These are phyloP conservation scores for Ladona fulva DNA, from an alignment of 1,140 invertebrate genomes.

Conservation along the genomic window DNA sequence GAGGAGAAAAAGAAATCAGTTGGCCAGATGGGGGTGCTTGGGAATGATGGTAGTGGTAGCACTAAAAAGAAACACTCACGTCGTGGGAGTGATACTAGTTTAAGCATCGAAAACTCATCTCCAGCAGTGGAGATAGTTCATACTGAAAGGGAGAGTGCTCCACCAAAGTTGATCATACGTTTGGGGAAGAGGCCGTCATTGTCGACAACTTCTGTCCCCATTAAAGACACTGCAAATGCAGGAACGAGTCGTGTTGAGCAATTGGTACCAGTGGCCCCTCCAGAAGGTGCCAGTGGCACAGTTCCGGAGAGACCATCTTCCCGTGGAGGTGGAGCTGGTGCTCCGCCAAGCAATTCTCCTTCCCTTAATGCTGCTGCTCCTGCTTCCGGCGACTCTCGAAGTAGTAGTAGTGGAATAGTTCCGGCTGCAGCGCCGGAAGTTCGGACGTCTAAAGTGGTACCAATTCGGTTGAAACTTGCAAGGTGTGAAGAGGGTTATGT, in stretches of 20 bases:
- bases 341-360: constrained; percentile 22
- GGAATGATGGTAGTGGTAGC: constrained; percentile 20
- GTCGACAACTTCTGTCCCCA: constrained; percentile 25
- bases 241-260: constrained; percentile 22
- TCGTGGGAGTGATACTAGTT: constrained; percentile 48
- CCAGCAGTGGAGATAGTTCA: constrained; percentile 51
- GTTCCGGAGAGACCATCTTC: neutral
- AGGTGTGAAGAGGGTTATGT: constrained; percentile 62
- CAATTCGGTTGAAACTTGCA: constrained; percentile 71
- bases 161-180: constrained; percentile 59
- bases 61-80: constrained; percentile 48
- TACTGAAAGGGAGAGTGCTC: constrained; percentile 21
- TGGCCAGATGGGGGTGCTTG: constrained; percentile 23
- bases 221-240: constrained; percentile 22
- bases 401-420: neutral
- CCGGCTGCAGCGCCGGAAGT: constrained; percentile 40
- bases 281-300: constrained; percentile 17
- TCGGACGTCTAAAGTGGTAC: constrained; percentile 56
- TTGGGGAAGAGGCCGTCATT: constrained; percentile 38
- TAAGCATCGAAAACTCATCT: constrained; percentile 42
- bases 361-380: constrained; percentile 18
- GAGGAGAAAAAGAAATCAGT: constrained; percentile 51
- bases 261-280: constrained; percentile 12
- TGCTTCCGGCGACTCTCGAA: neutral
- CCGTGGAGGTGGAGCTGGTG: constrained; percentile 14